Conservation (phyloP, 2,888 invertebrate genomes). For the Metacarcinus magister region DNA sequence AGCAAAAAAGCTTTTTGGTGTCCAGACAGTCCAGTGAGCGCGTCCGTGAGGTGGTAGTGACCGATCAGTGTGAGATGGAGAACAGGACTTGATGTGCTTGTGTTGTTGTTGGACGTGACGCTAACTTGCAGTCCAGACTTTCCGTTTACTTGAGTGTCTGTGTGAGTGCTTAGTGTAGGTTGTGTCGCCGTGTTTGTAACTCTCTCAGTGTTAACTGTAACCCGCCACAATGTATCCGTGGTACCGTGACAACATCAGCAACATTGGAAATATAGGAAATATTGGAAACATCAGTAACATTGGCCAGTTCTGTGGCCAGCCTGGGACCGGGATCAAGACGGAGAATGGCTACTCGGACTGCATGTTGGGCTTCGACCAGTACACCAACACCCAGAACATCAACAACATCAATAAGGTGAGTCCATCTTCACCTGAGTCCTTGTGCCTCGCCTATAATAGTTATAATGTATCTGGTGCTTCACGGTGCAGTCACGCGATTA, state of each 20-base stretch:
- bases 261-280: slow-evolving; percentile 81
- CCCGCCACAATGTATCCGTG: slow-evolving; percentile 82
- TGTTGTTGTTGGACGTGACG: not conserved
- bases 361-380: slow-evolving; percentile 89
- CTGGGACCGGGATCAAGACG: slow-evolving; percentile 83
- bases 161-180: slow-evolving; percentile 41
- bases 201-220: slow-evolving; percentile 26
- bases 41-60: not conserved
- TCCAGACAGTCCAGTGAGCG: slow-evolving; percentile 49
- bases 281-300: slow-evolving; percentile 74
- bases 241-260: slow-evolving; percentile 83
- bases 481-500: not conserved
- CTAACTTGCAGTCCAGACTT: slow-evolving; percentile 8
- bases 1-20: slow-evolving; percentile 19
- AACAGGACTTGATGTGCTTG: slow-evolving; percentile 37
- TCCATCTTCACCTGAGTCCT: not conserved
- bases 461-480: not conserved
- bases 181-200: slow-evolving; percentile 23
- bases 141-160: slow-evolving; percentile 30
- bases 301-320: slow-evolving; percentile 83
- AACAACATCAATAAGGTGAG: slow-evolving; percentile 87
- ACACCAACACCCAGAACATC: slow-evolving; percentile 86
- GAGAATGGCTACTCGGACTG: slow-evolving; percentile 87
- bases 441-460: not conserved
- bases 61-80: slow-evolving; percentile 46